phyloP scores from a whole-genome alignment of 2,888 invertebrate species.

The Cremastobaeus sp. region DNA sequence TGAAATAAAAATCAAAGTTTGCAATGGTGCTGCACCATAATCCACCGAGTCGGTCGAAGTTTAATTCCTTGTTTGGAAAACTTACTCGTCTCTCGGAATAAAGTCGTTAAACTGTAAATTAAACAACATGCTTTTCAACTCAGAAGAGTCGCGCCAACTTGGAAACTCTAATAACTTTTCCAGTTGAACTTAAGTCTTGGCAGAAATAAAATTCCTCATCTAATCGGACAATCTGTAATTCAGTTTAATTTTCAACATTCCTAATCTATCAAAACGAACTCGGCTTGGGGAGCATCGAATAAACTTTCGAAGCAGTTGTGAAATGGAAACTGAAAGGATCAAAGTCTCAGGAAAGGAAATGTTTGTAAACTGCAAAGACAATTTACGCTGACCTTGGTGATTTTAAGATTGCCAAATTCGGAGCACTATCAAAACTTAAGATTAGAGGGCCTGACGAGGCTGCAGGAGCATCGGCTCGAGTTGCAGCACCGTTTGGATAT shows the following conservation, averaged over 20 bases:
- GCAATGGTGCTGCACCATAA: not conserved
- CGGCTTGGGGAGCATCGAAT: not conserved
- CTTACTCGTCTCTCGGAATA: no score
- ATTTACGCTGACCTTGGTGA: conserved; percentile 72
- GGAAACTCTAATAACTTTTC: not conserved
- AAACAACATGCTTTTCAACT: conserved; percentile 16
- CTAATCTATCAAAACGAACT: not conserved
- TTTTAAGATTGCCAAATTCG: conserved; percentile 76
- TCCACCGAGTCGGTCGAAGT: not conserved
- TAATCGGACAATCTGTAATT: conserved; percentile 1
- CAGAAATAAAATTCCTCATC: not conserved
- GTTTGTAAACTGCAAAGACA: conserved; percentile 70
- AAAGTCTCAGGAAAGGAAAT: conserved; percentile 23
- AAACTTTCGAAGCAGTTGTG: no score
- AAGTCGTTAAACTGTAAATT: conserved; percentile 24
- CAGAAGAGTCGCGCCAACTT: conserved; percentile 4
- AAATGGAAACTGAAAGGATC: conserved; percentile 4
- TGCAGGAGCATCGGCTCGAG: conserved; percentile 77
- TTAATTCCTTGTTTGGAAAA: no score
- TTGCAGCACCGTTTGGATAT: conserved; percentile 77
- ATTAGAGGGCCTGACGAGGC: conserved; percentile 77
- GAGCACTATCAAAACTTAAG: conserved; percentile 77
- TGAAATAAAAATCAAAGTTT: no score
- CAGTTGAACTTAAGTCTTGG: not conserved
- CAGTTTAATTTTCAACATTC: no score